Evolutionary conservation across 2,797 vertebrate species (phyloP), one percentile per base, ranked within the genome.

Genomic region (Sphaeramia orbicularis): DNA sequence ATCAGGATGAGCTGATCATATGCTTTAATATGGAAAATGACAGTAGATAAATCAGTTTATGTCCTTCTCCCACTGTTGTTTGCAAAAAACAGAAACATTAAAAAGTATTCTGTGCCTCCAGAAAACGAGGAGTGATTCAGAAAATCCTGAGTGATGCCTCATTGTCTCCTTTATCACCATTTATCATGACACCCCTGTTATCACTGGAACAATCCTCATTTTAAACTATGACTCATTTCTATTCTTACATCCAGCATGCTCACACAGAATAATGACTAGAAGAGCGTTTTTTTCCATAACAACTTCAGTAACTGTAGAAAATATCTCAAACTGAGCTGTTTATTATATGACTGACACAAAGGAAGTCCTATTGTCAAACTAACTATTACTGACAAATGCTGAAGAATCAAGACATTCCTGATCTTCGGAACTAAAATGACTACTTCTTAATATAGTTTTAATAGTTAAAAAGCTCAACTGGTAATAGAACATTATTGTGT

Each of bases 111-210:
- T 53, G 36, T 12, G 49, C 41, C 37, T 80, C 32, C 50, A 51
- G 45, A 73, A 66, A 78, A 19, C n/a, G 76, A 60, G 61, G 84
- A 74, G 69, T 83, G 83, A 83, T 67, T 83, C 77, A 81, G 54
- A 71, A 61, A 80, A 64, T 9, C 40, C 45, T 47, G 60, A 64
- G 47, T 24, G 47, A 80, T 42, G 76, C 30, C 66, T 83, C 78
- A 76, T 73, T 42, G 63, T 74, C 60, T 85, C 63, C 64, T 73
- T 48, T 30, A 76, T 51, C 65, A 53, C 12, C 10, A n/a, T 66
- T 61, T 58, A 50, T 55, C 48, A 70, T 48, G 78, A 65, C 13
- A 55, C 15, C 8, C 4, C 19, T 6, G 9, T 21, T 45, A 55
- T 57, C 57, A 45, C 51, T 12, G 21, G 51, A 76, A n/a, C 42